These are phyloP conservation scores for Drosophila asahinai DNA, from an alignment of 1,140 invertebrate genomes.

Conservation along the genomic window DNA sequence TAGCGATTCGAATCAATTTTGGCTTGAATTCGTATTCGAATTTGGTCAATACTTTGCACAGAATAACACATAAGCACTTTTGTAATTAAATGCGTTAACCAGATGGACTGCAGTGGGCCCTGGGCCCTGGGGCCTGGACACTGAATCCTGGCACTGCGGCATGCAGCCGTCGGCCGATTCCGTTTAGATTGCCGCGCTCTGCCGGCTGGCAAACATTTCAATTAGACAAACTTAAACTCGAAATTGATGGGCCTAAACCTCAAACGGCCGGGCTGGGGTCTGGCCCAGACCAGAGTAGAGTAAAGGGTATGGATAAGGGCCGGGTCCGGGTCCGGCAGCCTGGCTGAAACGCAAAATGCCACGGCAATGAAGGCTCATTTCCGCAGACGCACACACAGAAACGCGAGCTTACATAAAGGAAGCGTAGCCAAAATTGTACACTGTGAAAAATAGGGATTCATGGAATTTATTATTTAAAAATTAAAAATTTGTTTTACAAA, in stretches of 20 bases:
- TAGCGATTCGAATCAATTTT: constrained; percentile 8
- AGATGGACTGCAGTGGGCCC: background rate
- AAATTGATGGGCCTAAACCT: constrained; percentile 68
- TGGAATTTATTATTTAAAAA: background rate
- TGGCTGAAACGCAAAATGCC: constrained; percentile 53
- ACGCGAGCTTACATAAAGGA: constrained; percentile 19
- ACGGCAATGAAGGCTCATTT: constrained; percentile 78
- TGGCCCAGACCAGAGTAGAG: background rate
- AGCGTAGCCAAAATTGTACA: constrained; percentile 7
- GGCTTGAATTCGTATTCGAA: constrained; percentile 23
- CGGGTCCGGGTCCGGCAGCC: constrained; percentile 2
- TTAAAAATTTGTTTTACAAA: background rate
- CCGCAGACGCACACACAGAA: constrained; percentile 51
- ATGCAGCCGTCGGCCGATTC: constrained; percentile 18
- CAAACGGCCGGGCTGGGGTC: constrained; percentile 14
- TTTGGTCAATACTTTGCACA: constrained; percentile 59
- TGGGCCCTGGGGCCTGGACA: background rate
- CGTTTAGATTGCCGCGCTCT: constrained; percentile 37
- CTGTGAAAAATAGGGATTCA: background rate
- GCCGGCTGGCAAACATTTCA: constrained; percentile 69
- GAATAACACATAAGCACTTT: constrained; percentile 79
- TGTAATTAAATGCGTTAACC: constrained; percentile 80
- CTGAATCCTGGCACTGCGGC: constrained; percentile 6
- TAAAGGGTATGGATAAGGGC: constrained; percentile 3
- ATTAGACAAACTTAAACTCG: constrained; percentile 79